Evolutionary conservation across 2,888 invertebrate species (phyloP), one percentile per base, ranked within the genome.

Genomic region (Megamerina dolium): DNA sequence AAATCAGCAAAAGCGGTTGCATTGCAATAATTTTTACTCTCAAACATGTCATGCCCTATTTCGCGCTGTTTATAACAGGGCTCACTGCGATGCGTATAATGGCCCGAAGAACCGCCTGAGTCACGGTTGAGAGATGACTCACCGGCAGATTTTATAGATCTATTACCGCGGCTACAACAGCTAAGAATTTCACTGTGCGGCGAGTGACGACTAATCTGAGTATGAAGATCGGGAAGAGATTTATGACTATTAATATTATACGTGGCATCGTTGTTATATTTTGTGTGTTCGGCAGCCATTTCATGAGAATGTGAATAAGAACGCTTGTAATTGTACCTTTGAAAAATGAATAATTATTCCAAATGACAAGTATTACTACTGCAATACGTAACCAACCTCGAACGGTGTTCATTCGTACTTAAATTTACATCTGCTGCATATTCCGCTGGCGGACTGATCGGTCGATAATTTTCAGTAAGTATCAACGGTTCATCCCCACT

Each of bases 71-170:
- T 62, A 29, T 70, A 72, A 46, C 72, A 73, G n/a, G 87, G 87
- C 54, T 87, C 87, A 61, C 86, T 86, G 50, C 84, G 78, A 67
- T 87, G 87, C 43, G 86, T 87, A 66, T 85, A 87, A 70, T 87
- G 87, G 0, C 87, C 87, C 47, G 86, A 86, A 2, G 85, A 86
- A 26, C 87, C 87, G 20, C 87, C 87, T 0, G 86, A 87, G 68
- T 87, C 87, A 3, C 87, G 80, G 40, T 87, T 87, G 54, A 80
- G 76, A 18, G 79, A 79, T 1, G 80, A 80, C 2, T 79, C 79
- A 0, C 80, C 80, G 0, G 79, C 79, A 1, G 73, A 73, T 46
- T 73, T 73, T 36, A 70, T 72, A 5, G 72, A 72, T 4, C 73
- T 64, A 53, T 72, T 72, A 6, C 72, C 72, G 3, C 73, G 65